Percentiles rank a stretch among this genome's conserved stretches.
Conservation (phyloP, 2,888 invertebrate genomes). For the Papilio gigon region DNA sequence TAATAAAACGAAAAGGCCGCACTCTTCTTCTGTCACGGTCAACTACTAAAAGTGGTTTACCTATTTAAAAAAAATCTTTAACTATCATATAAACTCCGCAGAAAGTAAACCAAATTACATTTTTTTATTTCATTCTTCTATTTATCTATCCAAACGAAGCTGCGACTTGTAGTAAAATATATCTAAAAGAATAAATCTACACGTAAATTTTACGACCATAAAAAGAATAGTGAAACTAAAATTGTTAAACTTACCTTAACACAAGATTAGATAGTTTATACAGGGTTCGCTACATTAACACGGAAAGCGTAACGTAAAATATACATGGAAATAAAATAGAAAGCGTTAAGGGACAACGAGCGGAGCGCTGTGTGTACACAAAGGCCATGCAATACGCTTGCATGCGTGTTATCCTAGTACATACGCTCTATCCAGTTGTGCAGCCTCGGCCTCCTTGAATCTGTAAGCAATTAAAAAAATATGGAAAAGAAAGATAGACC, state of each 20-base stretch:
- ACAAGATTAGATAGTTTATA: conserved; percentile 3
- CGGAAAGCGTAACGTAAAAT: conserved; percentile 13
- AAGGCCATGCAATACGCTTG: conserved; percentile 50
- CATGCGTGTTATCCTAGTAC: conserved; percentile 80
- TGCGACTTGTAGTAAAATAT: background rate
- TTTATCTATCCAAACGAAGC: background rate
- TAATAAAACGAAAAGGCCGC: background rate
- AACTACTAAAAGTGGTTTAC: too few relatives aligned
- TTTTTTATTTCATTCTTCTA: background rate
- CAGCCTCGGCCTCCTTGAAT: conserved; percentile 92
- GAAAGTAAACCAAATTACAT: background rate
- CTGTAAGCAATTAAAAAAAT: conserved; percentile 86
- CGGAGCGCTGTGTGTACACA: conserved; percentile 61
- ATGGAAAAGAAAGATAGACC: conserved; percentile 79
- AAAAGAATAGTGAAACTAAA: background rate
- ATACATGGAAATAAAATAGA: conserved; percentile 12
- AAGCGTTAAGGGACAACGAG: conserved; percentile 31
- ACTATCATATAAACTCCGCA: background rate
- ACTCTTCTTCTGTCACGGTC: background rate
- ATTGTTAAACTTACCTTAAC: conserved; percentile 27
- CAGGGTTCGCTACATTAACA: background rate
- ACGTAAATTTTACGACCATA: background rate
- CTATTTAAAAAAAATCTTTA: background rate
- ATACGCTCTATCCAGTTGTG: conserved; percentile 91
- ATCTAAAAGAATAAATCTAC: background rate